Percentiles rank a stretch among this genome's conserved stretches.
phyloP scores from a whole-genome alignment of 1,140 invertebrate species.

The Zaprionus camerounensis region DNA sequence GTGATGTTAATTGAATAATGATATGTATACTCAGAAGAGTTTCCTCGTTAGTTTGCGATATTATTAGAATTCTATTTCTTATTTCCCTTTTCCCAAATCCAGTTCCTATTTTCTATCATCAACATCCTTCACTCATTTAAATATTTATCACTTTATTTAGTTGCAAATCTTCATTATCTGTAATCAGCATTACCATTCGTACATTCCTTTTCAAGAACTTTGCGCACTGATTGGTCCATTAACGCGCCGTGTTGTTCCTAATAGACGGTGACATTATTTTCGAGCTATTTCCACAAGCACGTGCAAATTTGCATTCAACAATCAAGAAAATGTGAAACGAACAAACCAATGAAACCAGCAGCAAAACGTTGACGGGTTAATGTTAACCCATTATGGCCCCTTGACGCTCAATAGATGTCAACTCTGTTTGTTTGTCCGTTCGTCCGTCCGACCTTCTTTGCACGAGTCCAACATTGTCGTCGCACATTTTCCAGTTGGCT shows the following conservation, averaged over 20 bases:
- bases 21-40: too few relatives aligned
- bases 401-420: slow-evolving; percentile 43
- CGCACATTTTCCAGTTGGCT: slow-evolving; percentile 64
- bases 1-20: too few relatives aligned
- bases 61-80: too few relatives aligned
- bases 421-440: not conserved
- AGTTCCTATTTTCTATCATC: not conserved
- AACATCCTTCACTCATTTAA: not conserved
- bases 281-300: slow-evolving; percentile 34
- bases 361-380: slow-evolving; percentile 42
- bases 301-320: slow-evolving; percentile 51
- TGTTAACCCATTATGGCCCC: slow-evolving; percentile 73
- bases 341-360: not conserved
- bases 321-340: not conserved
- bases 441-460: not conserved
- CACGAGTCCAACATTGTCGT: slow-evolving; percentile 44
- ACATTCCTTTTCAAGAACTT: slow-evolving; percentile 14
- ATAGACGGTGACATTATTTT: slow-evolving; percentile 46
- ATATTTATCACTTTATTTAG: slow-evolving; percentile 20
- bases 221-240: slow-evolving; percentile 40
- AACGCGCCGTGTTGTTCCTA: slow-evolving; percentile 37
- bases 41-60: too few relatives aligned
- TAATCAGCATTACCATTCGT: not conserved
- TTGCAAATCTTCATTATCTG: not conserved
- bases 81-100: not conserved